These are phyloP conservation scores for Thaumetopoea pityocampa DNA, from an alignment of 1,140 invertebrate species.

Conservation along the genomic window DNA sequence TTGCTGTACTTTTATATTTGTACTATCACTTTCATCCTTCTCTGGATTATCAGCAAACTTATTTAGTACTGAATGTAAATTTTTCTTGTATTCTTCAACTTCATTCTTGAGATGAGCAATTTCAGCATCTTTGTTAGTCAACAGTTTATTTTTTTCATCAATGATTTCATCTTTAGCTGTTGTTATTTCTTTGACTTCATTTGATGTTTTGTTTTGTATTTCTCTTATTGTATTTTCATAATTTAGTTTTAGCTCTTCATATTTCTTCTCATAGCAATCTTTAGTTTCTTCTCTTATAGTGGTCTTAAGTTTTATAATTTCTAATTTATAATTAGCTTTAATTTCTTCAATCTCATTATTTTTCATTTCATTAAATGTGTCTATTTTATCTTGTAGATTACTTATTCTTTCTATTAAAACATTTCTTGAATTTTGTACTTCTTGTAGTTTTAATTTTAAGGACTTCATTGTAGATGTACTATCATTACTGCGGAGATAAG, in stretches of 20 bases:
- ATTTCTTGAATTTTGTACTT: conserved; percentile 41
- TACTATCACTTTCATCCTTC: conserved; percentile 24
- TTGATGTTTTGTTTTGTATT: conserved; percentile 30
- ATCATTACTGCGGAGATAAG: conserved; percentile 20
- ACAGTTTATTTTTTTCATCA: conserved; percentile 41
- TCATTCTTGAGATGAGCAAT: conserved; percentile 32
- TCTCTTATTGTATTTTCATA: conserved; percentile 37
- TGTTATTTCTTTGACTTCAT: too few species aligned
- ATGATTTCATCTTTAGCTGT: conserved; percentile 33
- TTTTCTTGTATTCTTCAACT: conserved; percentile 39
- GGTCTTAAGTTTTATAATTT: conserved; percentile 40
- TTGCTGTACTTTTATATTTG: conserved; percentile 31
- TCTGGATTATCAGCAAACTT: conserved; percentile 37
- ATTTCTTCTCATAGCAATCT: conserved; percentile 37
- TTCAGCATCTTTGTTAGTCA: conserved; percentile 37
- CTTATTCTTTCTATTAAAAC: conserved; percentile 38
- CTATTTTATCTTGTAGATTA: conserved; percentile 40
- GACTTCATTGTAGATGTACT: conserved; percentile 31
- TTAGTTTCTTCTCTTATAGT: conserved; percentile 32
- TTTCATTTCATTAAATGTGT: conserved; percentile 39
- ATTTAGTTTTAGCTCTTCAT: conserved; percentile 33
- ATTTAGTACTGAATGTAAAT: conserved; percentile 32
- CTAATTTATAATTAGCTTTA: conserved; percentile 43
- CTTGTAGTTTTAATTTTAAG: conserved; percentile 43
- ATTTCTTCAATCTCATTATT: conserved; percentile 47